phyloP scores from a whole-genome alignment of 2,797 vertebrate genomes.

The Cottoperca gobio region DNA sequence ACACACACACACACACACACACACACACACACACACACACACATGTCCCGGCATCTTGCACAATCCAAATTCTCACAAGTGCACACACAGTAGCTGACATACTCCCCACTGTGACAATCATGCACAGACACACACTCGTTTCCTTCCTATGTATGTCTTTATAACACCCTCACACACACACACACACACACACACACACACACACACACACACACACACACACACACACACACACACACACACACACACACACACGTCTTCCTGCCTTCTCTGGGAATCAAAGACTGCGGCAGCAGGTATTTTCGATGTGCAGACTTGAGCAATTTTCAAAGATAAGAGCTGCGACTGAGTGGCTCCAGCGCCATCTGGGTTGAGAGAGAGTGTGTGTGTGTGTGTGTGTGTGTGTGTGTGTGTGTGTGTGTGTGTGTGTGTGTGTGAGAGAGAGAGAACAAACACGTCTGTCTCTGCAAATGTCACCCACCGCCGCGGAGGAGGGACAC shows the following conservation, averaged over 20 bases:
- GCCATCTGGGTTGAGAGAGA: conserved; percentile 49
- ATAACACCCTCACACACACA: conserved; percentile 8
- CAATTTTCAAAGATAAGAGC: conserved; percentile 73
- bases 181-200: conserved; percentile 11
- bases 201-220: conserved; percentile 12
- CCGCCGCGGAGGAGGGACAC: conserved; percentile 11
- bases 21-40: conserved; percentile 4
- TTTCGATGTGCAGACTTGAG: conserved; percentile 66
- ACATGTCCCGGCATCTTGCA: conserved; percentile 37
- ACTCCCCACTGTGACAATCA: conserved; percentile 63
- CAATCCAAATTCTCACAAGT: conserved; percentile 56
- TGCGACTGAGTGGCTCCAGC: conserved; percentile 61
- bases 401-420: neutral
- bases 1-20: conserved; percentile 25
- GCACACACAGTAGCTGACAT: conserved; percentile 51
- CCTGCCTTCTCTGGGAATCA: conserved; percentile 46
- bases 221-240: conserved; percentile 25
- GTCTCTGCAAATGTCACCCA: conserved; percentile 31
- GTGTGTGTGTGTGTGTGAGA: conserved; percentile 11
- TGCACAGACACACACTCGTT: conserved; percentile 48
- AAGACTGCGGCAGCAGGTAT: conserved; percentile 62
- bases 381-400: conserved; percentile 23
- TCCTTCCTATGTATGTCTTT: conserved; percentile 39
- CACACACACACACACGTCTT: conserved; percentile 10
- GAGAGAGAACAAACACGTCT: conserved; percentile 28